Conservation (phyloP, 2,888 invertebrate species). For the Euclidia mi region DNA sequence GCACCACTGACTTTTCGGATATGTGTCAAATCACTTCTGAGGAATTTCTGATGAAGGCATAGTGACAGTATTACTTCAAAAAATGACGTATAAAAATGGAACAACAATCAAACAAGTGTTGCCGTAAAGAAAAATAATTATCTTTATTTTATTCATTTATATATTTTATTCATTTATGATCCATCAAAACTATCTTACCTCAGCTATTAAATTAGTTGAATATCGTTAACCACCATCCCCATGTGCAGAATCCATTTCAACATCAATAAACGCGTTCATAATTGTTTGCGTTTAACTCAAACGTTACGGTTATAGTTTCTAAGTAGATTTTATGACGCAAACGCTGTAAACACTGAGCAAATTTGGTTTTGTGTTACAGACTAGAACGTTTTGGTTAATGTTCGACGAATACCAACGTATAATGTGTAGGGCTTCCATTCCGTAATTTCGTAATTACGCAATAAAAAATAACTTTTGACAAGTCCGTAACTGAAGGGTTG, state of each 20-base stretch:
- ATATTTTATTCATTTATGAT: conserved; percentile 14
- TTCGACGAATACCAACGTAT: too few species aligned
- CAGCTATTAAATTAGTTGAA: conserved; percentile 25
- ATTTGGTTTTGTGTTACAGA: conserved; percentile 32
- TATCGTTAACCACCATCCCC: conserved; percentile 16
- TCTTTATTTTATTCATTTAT: background rate
- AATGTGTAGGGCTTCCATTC: too few species aligned
- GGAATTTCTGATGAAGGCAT: too few species aligned
- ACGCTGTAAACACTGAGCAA: conserved; percentile 39
- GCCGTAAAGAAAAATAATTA: too few species aligned
- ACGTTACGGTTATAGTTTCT: conserved; percentile 43
- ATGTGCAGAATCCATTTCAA: conserved; percentile 35
- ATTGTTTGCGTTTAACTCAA: conserved; percentile 50
- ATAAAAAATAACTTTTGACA: too few species aligned
- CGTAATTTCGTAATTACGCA: too few species aligned
- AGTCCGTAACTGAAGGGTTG: too few species aligned
- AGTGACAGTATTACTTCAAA: too few species aligned
- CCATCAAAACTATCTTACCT: conserved; percentile 26
- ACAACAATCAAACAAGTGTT: too few species aligned
- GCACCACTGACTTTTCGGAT: too few species aligned
- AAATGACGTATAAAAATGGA: too few species aligned
- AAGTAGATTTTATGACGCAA: conserved; percentile 45
- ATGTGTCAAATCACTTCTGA: too few species aligned
- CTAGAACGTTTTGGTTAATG: conserved; percentile 41
- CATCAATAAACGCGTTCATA: conserved; percentile 44